These are phyloP conservation scores for Reticulitermes lucifugus DNA, from an alignment of 2,888 invertebrate species.

Conservation along the genomic window DNA sequence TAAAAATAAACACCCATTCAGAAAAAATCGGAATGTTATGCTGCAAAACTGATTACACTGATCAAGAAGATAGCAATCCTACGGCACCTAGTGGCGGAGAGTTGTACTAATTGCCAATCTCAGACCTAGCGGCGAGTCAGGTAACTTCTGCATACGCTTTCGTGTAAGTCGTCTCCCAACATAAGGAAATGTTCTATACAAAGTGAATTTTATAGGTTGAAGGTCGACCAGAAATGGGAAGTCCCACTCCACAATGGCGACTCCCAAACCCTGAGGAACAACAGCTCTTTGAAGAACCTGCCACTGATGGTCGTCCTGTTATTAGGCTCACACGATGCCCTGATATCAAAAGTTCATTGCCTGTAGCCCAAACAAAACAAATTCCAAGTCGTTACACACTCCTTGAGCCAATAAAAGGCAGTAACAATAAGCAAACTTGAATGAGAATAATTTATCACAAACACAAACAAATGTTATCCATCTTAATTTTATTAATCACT, in stretches of 20 bases:
- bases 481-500: not conserved
- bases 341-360: slow-evolving; percentile 29
- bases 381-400: slow-evolving; percentile 52
- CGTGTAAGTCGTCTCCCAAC: too few species aligned
- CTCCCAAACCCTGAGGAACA: slow-evolving; percentile 53
- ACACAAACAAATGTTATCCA: not conserved
- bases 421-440: slow-evolving; percentile 43
- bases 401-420: slow-evolving; percentile 53
- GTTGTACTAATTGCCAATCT: too few species aligned
- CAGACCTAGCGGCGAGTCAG: too few species aligned
- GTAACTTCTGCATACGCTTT: too few species aligned
- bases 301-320: slow-evolving; percentile 53
- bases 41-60: too few species aligned
- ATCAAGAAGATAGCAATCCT: too few species aligned
- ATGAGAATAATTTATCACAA: not conserved
- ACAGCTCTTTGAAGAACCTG: slow-evolving; percentile 50
- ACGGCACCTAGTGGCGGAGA: too few species aligned
- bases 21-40: too few species aligned
- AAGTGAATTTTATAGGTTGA: slow-evolving; percentile 44
- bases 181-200: not conserved
- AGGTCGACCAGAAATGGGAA: slow-evolving; percentile 53
- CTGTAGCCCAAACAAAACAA: slow-evolving; percentile 42
- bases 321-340: slow-evolving; percentile 52
- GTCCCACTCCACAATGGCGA: slow-evolving; percentile 54
- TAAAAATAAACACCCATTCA: too few species aligned